These are phyloP conservation scores for Sebastes glaucus DNA, from an alignment of 2,797 vertebrate species.

Conservation along the genomic window DNA sequence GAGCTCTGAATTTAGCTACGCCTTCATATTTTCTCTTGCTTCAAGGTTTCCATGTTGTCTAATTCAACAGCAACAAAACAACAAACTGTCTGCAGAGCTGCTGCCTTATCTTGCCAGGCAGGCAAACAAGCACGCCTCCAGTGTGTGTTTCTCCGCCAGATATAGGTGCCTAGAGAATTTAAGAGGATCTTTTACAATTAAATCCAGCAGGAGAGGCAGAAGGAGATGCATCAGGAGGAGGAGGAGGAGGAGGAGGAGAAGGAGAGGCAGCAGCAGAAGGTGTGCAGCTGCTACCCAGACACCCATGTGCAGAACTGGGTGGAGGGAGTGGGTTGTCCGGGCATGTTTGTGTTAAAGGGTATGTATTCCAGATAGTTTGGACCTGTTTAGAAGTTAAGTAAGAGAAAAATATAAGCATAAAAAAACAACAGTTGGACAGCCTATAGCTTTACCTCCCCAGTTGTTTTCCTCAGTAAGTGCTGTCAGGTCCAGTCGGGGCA, in stretches of 20 bases:
- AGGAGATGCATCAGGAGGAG: constrained; percentile 38
- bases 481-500: constrained; percentile 90
- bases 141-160: constrained; percentile 18
- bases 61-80: constrained; percentile 17
- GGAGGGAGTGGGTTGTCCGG: constrained; percentile 8
- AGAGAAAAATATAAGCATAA: background rate
- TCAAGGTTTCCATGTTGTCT: constrained; percentile 14
- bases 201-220: constrained; percentile 42
- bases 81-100: constrained; percentile 3
- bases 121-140: background rate
- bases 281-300: constrained; percentile 75
- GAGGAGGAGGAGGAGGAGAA: constrained; percentile 6
- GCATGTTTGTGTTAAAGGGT: constrained; percentile 4
- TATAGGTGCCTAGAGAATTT: constrained; percentile 35
- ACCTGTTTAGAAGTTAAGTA: background rate
- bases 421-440: background rate
- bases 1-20: background rate
- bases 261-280: constrained; percentile 55
- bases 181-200: constrained; percentile 55
- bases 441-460: constrained; percentile 93
- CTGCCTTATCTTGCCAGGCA: background rate
- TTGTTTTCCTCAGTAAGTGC: constrained; percentile 86
- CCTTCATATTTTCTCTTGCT: background rate
- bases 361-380: background rate
- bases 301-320: constrained; percentile 63